Base-by-base conservation (phyloP, 2,888 invertebrate genomes). In the Ommatoiulus sabulosus region DNA sequence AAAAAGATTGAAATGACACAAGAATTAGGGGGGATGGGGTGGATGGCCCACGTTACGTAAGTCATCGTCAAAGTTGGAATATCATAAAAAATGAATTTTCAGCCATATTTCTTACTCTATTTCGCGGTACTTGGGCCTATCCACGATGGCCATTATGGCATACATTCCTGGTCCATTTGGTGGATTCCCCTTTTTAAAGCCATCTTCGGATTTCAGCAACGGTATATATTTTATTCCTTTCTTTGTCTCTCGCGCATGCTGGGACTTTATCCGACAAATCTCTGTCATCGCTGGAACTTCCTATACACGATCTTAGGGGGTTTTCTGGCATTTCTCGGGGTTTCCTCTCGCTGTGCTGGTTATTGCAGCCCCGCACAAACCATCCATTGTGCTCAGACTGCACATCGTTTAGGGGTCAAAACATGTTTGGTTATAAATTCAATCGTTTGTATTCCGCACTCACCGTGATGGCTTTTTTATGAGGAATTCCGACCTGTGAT, bases 371-470 rank as follows among this genome's bases (percentile, higher is more conserved):
- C 12, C 12, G 80, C 12, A 80, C 80, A 80, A 35, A 15, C 80
- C 80, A 80, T 80, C 80, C 35, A 80, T 80, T 80, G 80, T 80
- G 80, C 35, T 80, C 35, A 0, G 80, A 35, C 80, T 80, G 80
- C 80, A 80, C 80, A 80, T 80, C 80, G 35, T 80, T 80, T 5
- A 35, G 80, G 63, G 80, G 80, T 24, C 35, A 24, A 80, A 80
- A 80, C 80, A 35, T 35, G 80, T 80, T 80, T 35, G 80, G 80
- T 80, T 80, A 43, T 24, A 80, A 80, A 80, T 80, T 80, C 80
- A 80, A 80, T 80, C 80, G 80, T 80, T 80, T 80, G 80, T 80
- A 80, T 80, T 80, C 80, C 8, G 80, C 80, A 80, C 80, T 80
- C 35, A 35, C 35, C 12, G 35, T 35, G 80, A 80, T 43, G 80